Base-by-base conservation (phyloP, 1,140 invertebrate species). In the Drosophila prosaltans region DNA sequence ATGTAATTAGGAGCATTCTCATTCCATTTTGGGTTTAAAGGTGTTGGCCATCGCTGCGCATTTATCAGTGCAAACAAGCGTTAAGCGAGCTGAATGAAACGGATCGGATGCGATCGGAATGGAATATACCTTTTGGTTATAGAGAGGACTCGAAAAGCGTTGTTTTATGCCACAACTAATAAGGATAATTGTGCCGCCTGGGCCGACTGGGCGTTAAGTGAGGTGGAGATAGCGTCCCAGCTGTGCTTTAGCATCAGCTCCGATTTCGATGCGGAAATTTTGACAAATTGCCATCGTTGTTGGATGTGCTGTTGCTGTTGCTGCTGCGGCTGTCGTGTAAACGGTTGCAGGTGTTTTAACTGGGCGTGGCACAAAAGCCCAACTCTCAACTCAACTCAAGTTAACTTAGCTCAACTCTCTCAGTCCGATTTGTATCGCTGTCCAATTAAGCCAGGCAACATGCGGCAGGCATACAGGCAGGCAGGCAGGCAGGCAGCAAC, bases 41-140 rank as follows among this genome's bases (percentile, higher is more conserved):
- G 24, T 63, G 45, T 65, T 65, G 41, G 32, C 69, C 72, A 51
- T 67, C 36, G 55, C 74, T 66, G 68, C 41, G 84, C 83, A 88
- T 88, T 88, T 88, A 88, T 88, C 84, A 88, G 84, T 89, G 84
- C 84, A 88, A 88, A 88, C 84, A 88, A 88, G 84, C 84, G 79
- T 54, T 81, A 81, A 85, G 74, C 64, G 16, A 16, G 68, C 55
- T 62, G 69, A 65, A 72, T 62, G 58, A 16, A 16, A 16, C 16
- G 16, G 16, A 16, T 16, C 16, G 16, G 16, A 16, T 16, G 16
- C 16, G 16, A 16, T 16, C 16, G 32, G 32, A 6, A 36, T 0
- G 6, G 32, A 36, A 36, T 36, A 36, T 36, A 36, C 32, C 32
- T 0, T 36, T 36, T 36, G 3, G 21, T 7, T 26, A 51, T 7